A percentile compares a stretch with the other conserved stretches of the same genome.
These are phyloP conservation scores for Dascillus cervinus DNA, from an alignment of 2,888 invertebrate species.

Conservation along the genomic window DNA sequence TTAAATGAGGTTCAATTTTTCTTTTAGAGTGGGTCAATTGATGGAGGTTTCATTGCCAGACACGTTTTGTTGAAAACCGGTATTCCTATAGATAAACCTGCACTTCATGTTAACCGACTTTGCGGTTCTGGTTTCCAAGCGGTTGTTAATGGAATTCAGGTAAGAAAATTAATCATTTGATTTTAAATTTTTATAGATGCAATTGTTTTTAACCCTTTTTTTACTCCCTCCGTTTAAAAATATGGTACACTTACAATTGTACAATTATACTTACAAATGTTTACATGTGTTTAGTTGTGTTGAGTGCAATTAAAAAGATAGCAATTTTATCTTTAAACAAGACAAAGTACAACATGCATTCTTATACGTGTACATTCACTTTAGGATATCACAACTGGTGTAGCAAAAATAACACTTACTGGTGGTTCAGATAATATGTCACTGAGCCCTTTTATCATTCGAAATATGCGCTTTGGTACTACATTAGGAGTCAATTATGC, in stretches of 20 bases:
- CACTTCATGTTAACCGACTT: conserved; percentile 81
- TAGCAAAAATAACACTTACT: conserved; percentile 76
- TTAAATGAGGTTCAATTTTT: neutral
- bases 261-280: neutral
- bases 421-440: conserved; percentile 97
- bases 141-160: conserved; percentile 83
- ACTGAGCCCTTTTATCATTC: conserved; percentile 77
- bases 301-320: too few relatives aligned
- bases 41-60: conserved; percentile 79
- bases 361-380: conserved; percentile 27
- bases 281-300: too few relatives aligned
- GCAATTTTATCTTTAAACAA: too few relatives aligned
- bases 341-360: too few relatives aligned
- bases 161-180: too few relatives aligned
- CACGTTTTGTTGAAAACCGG: conserved; percentile 82
- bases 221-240: too few relatives aligned
- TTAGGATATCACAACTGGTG: conserved; percentile 79
- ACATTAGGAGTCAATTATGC: conserved; percentile 66
- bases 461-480: conserved; percentile 84
- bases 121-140: conserved; percentile 98
- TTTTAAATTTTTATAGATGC: too few relatives aligned
- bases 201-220: too few relatives aligned
- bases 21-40: conserved; percentile 40
- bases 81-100: conserved; percentile 78
- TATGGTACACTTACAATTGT: too few relatives aligned